Evolutionary conservation across 2,113 vertebrate genomes (phyloP).

Genomic region (Taxidea taxus): DNA sequence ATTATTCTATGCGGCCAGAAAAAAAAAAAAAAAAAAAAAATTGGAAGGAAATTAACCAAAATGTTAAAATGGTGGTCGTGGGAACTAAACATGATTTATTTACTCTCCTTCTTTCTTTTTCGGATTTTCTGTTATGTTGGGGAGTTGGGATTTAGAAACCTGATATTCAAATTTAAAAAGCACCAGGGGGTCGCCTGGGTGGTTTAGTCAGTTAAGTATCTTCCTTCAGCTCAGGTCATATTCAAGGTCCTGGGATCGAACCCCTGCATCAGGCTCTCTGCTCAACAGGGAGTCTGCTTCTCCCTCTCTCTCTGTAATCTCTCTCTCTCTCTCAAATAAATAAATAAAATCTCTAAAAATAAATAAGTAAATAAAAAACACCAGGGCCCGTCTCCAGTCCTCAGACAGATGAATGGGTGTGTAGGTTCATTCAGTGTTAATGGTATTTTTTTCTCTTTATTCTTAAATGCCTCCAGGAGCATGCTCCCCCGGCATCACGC

Average conservation of each 20-base stretch:
- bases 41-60: background rate
- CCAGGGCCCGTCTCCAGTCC: background rate
- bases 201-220: background rate
- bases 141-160: background rate
- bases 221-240: background rate
- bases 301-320: no score
- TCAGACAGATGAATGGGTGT: background rate
- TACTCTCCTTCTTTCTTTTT: background rate
- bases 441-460: background rate
- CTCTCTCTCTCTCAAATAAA: no score
- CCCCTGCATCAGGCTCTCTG: no score
- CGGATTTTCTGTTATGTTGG: background rate
- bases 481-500: rapidly evolving
- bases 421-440: rapidly evolving
- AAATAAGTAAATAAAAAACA: background rate
- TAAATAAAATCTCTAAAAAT: no score
- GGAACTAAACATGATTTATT: background rate
- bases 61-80: background rate
- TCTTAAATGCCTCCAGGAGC: background rate
- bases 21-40: background rate
- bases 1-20: background rate
- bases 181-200: background rate
- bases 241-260: no score
- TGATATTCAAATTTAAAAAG: background rate
- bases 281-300: no score